Evolutionary conservation across 1,140 invertebrate genomes (phyloP).

Genomic region (Bactericera cockerelli): DNA sequence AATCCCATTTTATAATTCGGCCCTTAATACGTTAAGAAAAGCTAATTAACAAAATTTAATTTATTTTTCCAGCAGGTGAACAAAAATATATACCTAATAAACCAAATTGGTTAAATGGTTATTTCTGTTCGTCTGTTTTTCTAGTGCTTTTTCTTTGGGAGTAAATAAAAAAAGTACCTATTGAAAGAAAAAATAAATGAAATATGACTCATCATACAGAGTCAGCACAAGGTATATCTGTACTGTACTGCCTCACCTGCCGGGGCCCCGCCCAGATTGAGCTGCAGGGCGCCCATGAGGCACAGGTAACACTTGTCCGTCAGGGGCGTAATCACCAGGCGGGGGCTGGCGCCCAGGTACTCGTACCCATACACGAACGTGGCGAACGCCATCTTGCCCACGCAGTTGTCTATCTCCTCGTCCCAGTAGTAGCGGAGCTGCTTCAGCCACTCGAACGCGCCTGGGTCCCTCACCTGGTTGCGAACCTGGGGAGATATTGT

Average conservation of each 20-base stretch:
- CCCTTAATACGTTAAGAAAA: no score
- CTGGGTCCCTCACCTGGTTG: slow-evolving; percentile 27
- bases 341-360: slow-evolving; percentile 70
- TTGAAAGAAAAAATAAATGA: no score
- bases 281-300: slow-evolving; percentile 70
- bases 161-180: no score
- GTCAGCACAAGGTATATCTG: no score
- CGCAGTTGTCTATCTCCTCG: slow-evolving; percentile 53
- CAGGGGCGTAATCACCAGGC: slow-evolving; percentile 62
- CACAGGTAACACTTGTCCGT: slow-evolving; percentile 78
- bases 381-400: slow-evolving; percentile 58
- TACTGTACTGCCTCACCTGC: slow-evolving; percentile 39
- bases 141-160: no score
- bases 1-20: no score
- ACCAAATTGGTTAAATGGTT: no score
- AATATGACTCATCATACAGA: no score
- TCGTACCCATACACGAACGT: slow-evolving; percentile 79
- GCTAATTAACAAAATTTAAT: no score
- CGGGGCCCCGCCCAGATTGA: slow-evolving; percentile 69
- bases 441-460: slow-evolving; percentile 76
- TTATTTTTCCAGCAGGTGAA: no score
- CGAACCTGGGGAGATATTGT: slow-evolving; percentile 15
- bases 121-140: no score
- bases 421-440: slow-evolving; percentile 86
- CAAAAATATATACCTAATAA: no score